Conservation (phyloP, 1,140 invertebrate genomes). For the Bathynomus jamesi region DNA sequence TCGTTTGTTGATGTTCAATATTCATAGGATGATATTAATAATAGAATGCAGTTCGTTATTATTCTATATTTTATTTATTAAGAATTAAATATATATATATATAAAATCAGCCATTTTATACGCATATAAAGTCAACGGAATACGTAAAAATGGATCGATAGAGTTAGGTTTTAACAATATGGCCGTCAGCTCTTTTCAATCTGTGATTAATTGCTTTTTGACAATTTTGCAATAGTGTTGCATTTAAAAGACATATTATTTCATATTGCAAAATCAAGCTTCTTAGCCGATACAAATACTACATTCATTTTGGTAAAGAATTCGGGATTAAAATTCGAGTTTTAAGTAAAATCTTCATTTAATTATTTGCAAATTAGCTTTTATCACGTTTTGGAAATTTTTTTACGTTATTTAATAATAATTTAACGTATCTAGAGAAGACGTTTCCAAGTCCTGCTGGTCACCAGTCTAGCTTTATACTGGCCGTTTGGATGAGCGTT, state of each 20-base stretch:
- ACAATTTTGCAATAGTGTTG: not conserved
- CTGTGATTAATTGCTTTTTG: not conserved
- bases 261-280: not conserved
- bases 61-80: not conserved
- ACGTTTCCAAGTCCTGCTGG: not conserved
- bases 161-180: not conserved
- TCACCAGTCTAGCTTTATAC: not conserved
- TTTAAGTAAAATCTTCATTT: too few relatives aligned
- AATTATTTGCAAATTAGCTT: too few relatives aligned
- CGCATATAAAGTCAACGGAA: not conserved
- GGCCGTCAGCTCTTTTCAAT: not conserved
- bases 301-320: too few relatives aligned
- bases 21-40: too few relatives aligned
- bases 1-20: too few relatives aligned
- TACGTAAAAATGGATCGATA: not conserved
- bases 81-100: not conserved
- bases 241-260: not conserved
- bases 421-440: too few relatives aligned
- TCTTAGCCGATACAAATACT: too few relatives aligned
- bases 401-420: not conserved
- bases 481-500: not conserved
- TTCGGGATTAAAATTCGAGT: too few relatives aligned
- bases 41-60: too few relatives aligned
- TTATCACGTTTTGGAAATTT: not conserved
- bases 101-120: not conserved